Evolutionary conservation across 2,113 vertebrate genomes (phyloP).

Genomic region (Dascyllus trimaculatus): DNA sequence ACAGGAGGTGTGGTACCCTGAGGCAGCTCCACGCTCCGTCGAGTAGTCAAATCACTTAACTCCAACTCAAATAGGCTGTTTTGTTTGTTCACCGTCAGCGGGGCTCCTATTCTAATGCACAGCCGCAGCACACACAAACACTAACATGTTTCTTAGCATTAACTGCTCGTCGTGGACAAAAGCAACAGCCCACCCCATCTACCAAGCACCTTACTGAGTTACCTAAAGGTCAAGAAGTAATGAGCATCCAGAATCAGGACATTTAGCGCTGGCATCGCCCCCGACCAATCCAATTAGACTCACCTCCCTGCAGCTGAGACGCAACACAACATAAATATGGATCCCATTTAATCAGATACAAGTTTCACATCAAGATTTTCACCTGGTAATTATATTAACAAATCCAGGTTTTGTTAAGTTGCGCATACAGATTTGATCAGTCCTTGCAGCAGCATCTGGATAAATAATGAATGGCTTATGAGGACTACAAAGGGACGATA

Average conservation of each 20-base stretch:
- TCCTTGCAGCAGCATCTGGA: not conserved
- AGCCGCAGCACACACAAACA: constrained; percentile 8
- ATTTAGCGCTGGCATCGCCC: constrained; percentile 6
- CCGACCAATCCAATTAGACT: constrained; percentile 44
- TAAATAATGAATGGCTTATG: constrained; percentile 3
- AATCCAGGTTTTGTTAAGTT: constrained; percentile 12
- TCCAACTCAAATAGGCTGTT: constrained; percentile 53
- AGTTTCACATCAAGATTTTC: constrained; percentile 35
- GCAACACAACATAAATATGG: constrained; percentile 38
- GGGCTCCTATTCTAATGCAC: constrained; percentile 16
- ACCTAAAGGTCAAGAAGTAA: constrained; percentile 64
- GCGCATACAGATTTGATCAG: constrained; percentile 12
- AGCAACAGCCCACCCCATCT: constrained; percentile 7
- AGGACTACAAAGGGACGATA: not conserved
- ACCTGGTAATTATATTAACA: constrained; percentile 27
- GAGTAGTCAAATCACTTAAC: constrained; percentile 55
- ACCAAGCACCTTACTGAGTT: constrained; percentile 37
- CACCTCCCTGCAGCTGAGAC: constrained; percentile 30
- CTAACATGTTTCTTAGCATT: constrained; percentile 17
- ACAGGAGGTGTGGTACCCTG: constrained; percentile 59
- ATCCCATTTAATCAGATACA: constrained; percentile 31
- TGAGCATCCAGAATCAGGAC: constrained; percentile 23
- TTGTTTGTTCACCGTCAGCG: constrained; percentile 27
- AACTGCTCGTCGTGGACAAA: constrained; percentile 3
- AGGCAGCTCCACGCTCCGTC: constrained; percentile 43